Base-by-base conservation (phyloP, 2,888 invertebrate species). In the Limnephilus rhombicus region DNA sequence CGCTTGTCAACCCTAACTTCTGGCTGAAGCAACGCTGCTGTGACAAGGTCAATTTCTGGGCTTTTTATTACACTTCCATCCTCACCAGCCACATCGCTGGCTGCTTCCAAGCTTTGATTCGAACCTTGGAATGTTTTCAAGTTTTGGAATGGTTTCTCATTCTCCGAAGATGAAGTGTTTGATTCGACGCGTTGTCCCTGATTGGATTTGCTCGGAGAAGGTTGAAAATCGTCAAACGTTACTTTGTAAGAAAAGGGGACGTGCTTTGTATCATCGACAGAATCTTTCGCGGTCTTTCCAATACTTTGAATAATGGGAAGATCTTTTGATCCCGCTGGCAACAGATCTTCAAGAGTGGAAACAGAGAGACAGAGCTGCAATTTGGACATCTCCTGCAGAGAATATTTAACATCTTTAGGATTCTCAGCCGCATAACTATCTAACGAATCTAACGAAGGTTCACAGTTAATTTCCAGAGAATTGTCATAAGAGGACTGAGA, bases 331-430 rank as follows among this genome's bases (percentile, higher is more conserved):
- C 49, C 91, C 11, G 83, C 29, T 15, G 88, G 91, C 68, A 91
- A 24, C 31, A 91, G 68, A 12, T 91, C 91, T 68, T 91, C 89
- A 13, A 91, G 89, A 41, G 86, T 89, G 34, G 83, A 53, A 53
- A 91, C 91, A 15, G 91, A 91, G 45, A 91, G 91, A 68, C 89
- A 91, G 0, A 91, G 80, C 68, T 89, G 91, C 45, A 82, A 68
- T 68, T 24, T 68, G 2, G 68, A 68, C 68, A 68, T 68, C n/a
- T 68, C 68, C 68, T 68, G 18, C 24, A 68, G 68, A 68, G 68
- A 68, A 68, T n/a, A 9, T 24, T 68, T 68, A 68, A n/a, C 24
- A 68, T 68, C 68, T 24, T 68, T 68, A 68, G 24, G 24, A 24
- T 68, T 68, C 18, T 68, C 68, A 68, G 68, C 24, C 2, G 68